Percentiles rank a stretch among this genome's conserved stretches.
Conservation (phyloP, 64 coral and sea anemone genomes). For the Trachythela sp. region DNA sequence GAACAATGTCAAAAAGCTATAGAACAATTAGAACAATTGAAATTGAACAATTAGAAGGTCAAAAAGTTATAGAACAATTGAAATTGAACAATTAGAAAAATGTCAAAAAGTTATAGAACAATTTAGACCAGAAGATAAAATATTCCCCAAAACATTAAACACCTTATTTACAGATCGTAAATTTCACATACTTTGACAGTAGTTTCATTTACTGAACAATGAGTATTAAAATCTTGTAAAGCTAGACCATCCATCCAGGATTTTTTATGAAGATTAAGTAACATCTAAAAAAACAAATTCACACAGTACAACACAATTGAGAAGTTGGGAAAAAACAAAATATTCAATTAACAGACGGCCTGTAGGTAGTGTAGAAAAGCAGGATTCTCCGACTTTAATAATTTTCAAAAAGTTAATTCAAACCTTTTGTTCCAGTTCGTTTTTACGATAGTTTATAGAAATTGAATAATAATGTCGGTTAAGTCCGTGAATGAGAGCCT, state of each 20-base stretch:
- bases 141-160: background rate
- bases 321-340: too few species aligned
- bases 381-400: too few species aligned
- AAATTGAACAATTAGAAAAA: background rate
- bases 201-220: conserved; percentile 74
- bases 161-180: too few species aligned
- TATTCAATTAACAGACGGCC: too few species aligned
- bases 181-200: conserved; percentile 88
- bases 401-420: background rate
- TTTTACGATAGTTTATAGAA: conserved; percentile 95
- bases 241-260: conserved; percentile 98
- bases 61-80: too few species aligned
- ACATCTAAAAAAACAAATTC: conserved; percentile 57
- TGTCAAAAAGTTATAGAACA: background rate
- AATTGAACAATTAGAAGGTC: too few species aligned
- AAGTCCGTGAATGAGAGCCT: conserved; percentile 54
- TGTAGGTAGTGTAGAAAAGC: too few species aligned
- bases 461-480: conserved; percentile 93
- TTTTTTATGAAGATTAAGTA: conserved; percentile 95
- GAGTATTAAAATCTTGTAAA: conserved; percentile 81
- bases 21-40: too few species aligned
- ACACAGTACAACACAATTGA: too few species aligned
- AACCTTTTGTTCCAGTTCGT: conserved; percentile 97
- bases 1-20: background rate
- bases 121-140: background rate